Base-by-base conservation (phyloP, 1,140 invertebrate species). In the Protaetia brevitarsis region DNA sequence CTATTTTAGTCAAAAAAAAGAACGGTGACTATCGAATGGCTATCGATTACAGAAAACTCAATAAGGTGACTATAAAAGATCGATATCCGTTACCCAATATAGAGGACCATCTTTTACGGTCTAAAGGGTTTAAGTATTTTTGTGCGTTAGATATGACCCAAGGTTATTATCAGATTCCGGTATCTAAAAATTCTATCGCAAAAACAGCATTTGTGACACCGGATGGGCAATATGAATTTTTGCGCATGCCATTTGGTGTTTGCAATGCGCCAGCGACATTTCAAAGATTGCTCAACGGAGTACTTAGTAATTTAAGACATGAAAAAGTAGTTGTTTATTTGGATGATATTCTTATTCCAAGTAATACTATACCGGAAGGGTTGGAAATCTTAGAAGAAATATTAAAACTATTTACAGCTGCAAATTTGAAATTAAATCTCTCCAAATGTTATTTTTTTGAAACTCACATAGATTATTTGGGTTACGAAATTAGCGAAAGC, bases 161-260 rank as follows among this genome's bases (percentile, higher is more conserved):
- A 8, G 57, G 65, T 11, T 66, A 61, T 45, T 41, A 41, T 27
- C 65, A 66, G 57, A 36, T 66, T 2, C 29, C 56, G 0, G 28
- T 66, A 10, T 1, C 10, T 10, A 26, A 60, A 27, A 23, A 66
- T 27, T 34, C 13, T 37, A 62, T 58, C 27, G 31, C n/a, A 2
- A 61, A 66, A 60, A 61, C 64, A 8, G 61, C 70, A 3, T 72
- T 71, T 34, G 68, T 76, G 0, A 78, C 74, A 16, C 68, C 72
- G 7, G 72, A 72, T 36, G 70, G 71, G 3, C 73, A 73, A 26
- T 84, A 81, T 66, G 80, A 82, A 66, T 83, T 73, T 64, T 57
- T 68, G 0, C 68, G 73, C 57, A 72, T 82, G 66, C 80, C 79
- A 13, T 83, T 82, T 69, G 29, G 65, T 27, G 2, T 66, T 11